Conservation (phyloP, 2,113 vertebrate genomes). For the cat (Felis catus) region DNA sequence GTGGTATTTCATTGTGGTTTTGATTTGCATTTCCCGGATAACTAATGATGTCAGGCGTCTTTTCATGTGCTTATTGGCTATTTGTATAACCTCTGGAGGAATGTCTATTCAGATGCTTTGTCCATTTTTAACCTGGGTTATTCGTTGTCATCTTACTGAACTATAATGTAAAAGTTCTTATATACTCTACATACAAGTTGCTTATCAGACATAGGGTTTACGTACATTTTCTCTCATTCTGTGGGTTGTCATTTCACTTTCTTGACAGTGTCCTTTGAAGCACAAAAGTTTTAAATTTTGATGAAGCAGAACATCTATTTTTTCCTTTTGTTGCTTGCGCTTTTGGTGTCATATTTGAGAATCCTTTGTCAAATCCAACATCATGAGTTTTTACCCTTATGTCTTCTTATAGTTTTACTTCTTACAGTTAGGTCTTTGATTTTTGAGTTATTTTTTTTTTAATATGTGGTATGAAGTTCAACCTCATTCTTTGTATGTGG, state of each 20-base stretch:
- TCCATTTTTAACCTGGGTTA: not conserved
- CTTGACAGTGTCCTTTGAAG: not conserved
- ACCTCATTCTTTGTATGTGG: not conserved
- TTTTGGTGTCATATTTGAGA: not conserved
- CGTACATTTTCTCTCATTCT: not conserved
- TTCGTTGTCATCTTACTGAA: not conserved
- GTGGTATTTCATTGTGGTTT: not conserved
- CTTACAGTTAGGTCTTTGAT: not conserved
- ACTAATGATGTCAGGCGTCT: not conserved
- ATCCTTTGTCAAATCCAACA: too few relatives aligned
- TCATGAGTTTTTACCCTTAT: not conserved
- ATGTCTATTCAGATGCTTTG: not conserved
- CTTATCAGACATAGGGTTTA: not conserved
- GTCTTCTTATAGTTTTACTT: not conserved
- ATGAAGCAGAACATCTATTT: not conserved
- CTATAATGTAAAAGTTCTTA: not conserved
- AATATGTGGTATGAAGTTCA: not conserved
- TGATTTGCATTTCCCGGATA: not conserved
- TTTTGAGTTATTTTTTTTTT: not conserved
- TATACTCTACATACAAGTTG: not conserved
- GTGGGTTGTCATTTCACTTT: not conserved
- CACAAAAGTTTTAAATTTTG: not conserved
- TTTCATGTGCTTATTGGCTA: not conserved
- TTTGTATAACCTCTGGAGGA: not conserved
- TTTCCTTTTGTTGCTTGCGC: not conserved